These are phyloP conservation scores for Timema cristinae DNA, from an alignment of 2,888 invertebrate species.

Conservation along the genomic window DNA sequence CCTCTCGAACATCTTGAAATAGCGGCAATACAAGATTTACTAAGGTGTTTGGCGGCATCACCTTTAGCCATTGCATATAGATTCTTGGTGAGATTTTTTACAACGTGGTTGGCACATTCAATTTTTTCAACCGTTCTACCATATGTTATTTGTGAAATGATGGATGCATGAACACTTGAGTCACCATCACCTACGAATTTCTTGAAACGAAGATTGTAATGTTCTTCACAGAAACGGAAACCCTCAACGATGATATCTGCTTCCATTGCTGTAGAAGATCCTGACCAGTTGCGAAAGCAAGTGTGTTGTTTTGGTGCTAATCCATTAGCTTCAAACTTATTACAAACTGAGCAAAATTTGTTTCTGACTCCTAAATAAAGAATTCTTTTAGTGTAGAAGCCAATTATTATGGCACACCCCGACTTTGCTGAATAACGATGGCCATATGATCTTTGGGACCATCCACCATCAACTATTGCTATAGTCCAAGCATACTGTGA, in stretches of 20 bases:
- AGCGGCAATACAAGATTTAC: background rate
- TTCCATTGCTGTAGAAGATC: no score
- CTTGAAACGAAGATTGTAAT: slow-evolving; percentile 37
- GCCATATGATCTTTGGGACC: slow-evolving; percentile 16
- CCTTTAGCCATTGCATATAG: background rate
- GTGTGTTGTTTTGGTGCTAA: no score
- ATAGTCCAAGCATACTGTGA: background rate
- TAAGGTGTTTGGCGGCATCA: background rate
- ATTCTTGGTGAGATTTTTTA: slow-evolving; percentile 29
- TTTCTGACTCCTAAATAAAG: slow-evolving; percentile 39
- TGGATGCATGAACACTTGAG: slow-evolving; percentile 38
- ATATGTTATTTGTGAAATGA: slow-evolving; percentile 35
- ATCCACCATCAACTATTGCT: slow-evolving; percentile 15
- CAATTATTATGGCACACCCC: slow-evolving; percentile 27
- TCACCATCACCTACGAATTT: slow-evolving; percentile 41
- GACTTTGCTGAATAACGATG: slow-evolving; percentile 15
- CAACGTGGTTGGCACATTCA: slow-evolving; percentile 39
- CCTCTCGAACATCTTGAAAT: background rate
- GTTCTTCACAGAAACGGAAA: slow-evolving; percentile 36
- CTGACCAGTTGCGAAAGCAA: no score
- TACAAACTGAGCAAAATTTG: slow-evolving; percentile 39
- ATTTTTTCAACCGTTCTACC: slow-evolving; percentile 36
- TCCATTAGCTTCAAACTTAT: slow-evolving; percentile 32
- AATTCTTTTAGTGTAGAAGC: slow-evolving; percentile 32
- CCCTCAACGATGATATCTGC: slow-evolving; percentile 39